Conservation (phyloP, 2,888 invertebrate species). For the Microchrysa polita region DNA sequence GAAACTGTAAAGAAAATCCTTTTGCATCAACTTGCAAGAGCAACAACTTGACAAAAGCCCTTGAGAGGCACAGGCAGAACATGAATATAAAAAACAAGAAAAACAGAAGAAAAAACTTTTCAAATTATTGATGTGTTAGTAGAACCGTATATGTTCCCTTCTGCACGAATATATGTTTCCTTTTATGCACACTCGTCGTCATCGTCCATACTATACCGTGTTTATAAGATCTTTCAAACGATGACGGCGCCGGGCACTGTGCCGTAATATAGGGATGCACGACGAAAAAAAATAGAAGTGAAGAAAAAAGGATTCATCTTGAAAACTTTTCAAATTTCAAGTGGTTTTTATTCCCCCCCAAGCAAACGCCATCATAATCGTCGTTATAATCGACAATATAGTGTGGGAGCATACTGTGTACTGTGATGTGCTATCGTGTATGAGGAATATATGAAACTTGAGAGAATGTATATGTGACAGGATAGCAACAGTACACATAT, state of each 20-base stretch:
- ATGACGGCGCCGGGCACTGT: neutral
- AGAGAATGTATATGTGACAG: no score
- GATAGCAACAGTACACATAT: no score
- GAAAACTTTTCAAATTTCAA: slow-evolving; percentile 50
- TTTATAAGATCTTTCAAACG: slow-evolving; percentile 40
- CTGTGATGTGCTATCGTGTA: no score
- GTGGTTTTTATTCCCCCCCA: slow-evolving; percentile 44
- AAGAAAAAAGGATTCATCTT: slow-evolving; percentile 49
- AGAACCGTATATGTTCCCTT: slow-evolving; percentile 40
- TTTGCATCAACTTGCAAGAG: slow-evolving; percentile 46
- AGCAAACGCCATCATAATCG: slow-evolving; percentile 30
- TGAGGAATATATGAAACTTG: no score
- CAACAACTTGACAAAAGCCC: slow-evolving; percentile 50
- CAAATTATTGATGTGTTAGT: slow-evolving; percentile 49
- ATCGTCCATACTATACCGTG: slow-evolving; percentile 45
- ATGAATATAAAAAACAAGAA: no score
- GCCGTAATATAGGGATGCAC: no score
- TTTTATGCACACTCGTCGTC: slow-evolving; percentile 22
- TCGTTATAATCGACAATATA: slow-evolving; percentile 29
- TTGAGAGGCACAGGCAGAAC: slow-evolving; percentile 41
- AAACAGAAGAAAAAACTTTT: slow-evolving; percentile 47
- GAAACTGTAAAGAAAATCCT: slow-evolving; percentile 36
- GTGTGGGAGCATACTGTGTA: neutral
- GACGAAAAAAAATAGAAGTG: slow-evolving; percentile 30
- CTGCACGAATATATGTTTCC: slow-evolving; percentile 38